Evolutionary conservation across 2,888 invertebrate genomes (phyloP).

Genomic region (Latrodectus hesperus): DNA sequence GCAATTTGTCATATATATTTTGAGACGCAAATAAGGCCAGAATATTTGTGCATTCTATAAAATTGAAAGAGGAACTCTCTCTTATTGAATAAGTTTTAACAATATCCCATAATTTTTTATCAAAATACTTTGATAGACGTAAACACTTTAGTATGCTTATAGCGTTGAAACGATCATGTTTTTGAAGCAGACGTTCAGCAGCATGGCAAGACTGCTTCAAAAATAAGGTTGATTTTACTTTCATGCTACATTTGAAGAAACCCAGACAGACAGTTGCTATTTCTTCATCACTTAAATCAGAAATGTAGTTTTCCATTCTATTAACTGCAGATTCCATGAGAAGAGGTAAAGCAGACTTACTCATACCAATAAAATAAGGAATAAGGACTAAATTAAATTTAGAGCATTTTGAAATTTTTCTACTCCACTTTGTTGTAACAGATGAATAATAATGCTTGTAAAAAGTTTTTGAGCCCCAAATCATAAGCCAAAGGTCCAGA

Average conservation of each 20-base stretch:
- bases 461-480: slow-evolving; percentile 41
- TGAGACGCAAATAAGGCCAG: slow-evolving; percentile 63
- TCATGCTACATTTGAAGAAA: slow-evolving; percentile 58
- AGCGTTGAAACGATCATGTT: slow-evolving; percentile 48
- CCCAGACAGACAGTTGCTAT: slow-evolving; percentile 48
- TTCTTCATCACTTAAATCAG: slow-evolving; percentile 46
- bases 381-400: slow-evolving; percentile 52
- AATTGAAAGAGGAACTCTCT: slow-evolving; percentile 37
- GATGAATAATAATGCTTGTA: slow-evolving; percentile 39
- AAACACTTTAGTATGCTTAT: slow-evolving; percentile 58
- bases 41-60: slow-evolving; percentile 66
- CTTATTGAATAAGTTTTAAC: slow-evolving; percentile 35
- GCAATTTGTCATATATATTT: slow-evolving; percentile 37
- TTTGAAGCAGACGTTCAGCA: slow-evolving; percentile 34
- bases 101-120: slow-evolving; percentile 18
- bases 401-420: slow-evolving; percentile 41
- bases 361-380: slow-evolving; percentile 58
- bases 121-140: slow-evolving; percentile 34
- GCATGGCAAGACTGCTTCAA: slow-evolving; percentile 21
- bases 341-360: slow-evolving; percentile 42
- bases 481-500: slow-evolving; percentile 63
- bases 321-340: slow-evolving; percentile 42
- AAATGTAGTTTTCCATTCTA: slow-evolving; percentile 29
- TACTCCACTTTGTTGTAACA: slow-evolving; percentile 34
- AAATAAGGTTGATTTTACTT: slow-evolving; percentile 24